A percentile compares a stretch with the other conserved stretches of the same genome.
Conservation (phyloP, 2,113 vertebrate species). For the Apodemus sylvaticus region DNA sequence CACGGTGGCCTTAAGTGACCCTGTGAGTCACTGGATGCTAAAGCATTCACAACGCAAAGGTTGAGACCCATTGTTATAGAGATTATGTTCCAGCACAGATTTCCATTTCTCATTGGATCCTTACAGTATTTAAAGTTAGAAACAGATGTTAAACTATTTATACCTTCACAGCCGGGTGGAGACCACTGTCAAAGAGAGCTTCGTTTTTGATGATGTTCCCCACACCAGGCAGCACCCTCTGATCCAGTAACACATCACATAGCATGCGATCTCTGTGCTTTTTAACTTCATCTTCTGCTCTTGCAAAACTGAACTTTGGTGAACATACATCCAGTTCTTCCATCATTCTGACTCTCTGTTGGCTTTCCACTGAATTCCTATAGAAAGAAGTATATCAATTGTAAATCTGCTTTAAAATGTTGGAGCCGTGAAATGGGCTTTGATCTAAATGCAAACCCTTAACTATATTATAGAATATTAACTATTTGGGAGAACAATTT, state of each 20-base stretch:
- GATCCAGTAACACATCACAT: slow-evolving; percentile 95
- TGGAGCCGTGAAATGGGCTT: slow-evolving; percentile 63
- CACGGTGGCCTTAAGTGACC: neutral
- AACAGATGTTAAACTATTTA: neutral
- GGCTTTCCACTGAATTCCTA: slow-evolving; percentile 90
- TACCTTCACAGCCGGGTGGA: slow-evolving; percentile 93
- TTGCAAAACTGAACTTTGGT: slow-evolving; percentile 89
- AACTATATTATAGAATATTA: slow-evolving; percentile 2
- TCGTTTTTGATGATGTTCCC: slow-evolving; percentile 99
- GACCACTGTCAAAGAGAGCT: slow-evolving; percentile 93
- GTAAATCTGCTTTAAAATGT: slow-evolving; percentile 47
- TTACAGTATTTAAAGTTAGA: neutral
- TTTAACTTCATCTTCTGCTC: slow-evolving; percentile 89
- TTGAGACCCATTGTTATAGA: neutral
- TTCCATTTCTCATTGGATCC: neutral
- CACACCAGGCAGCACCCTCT: slow-evolving; percentile 93
- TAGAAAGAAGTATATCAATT: slow-evolving; percentile 61
- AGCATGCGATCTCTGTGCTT: slow-evolving; percentile 89
- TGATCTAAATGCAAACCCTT: slow-evolving; percentile 3
- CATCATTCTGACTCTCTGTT: slow-evolving; percentile 88
- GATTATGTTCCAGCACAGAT: neutral
- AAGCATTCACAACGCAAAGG: neutral
- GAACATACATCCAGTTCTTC: slow-evolving; percentile 94
- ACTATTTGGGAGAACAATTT: neutral
- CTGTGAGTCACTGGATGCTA: neutral